phyloP scores from a whole-genome alignment of 2,888 invertebrate species.

The Tillus elongatus region DNA sequence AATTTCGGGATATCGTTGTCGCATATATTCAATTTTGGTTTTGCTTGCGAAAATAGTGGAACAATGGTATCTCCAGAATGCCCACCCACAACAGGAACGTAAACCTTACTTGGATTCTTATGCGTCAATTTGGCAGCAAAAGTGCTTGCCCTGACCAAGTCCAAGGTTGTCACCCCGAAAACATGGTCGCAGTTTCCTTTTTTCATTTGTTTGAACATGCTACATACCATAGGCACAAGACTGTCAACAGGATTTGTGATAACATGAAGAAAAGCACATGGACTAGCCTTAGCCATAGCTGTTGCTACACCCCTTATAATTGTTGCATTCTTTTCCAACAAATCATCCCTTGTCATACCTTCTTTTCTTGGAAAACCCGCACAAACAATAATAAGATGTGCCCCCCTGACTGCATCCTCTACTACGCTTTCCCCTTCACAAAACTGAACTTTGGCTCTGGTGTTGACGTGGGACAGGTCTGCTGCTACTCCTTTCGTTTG shows the following conservation, averaged over 20 bases:
- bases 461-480: conserved; percentile 45
- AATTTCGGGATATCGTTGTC: conserved; percentile 70
- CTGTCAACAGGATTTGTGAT: conserved; percentile 44
- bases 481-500: conserved; percentile 40
- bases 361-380: conserved; percentile 55
- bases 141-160: conserved; percentile 82
- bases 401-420: conserved; percentile 43
- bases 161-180: conserved; percentile 93
- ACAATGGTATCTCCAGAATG: conserved; percentile 95
- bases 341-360: conserved; percentile 50
- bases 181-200: conserved; percentile 69
- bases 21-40: conserved; percentile 55
- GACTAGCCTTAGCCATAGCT: conserved; percentile 32
- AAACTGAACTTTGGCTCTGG: conserved; percentile 35
- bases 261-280: conserved; percentile 42
- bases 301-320: conserved; percentile 38
- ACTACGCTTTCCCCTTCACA: conserved; percentile 35
- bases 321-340: conserved; percentile 47
- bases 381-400: conserved; percentile 58
- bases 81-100: conserved; percentile 88
- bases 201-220: conserved; percentile 42
- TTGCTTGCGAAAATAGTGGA: conserved; percentile 82
- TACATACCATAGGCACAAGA: conserved; percentile 43
- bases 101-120: conserved; percentile 69
- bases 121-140: conserved; percentile 84